phyloP scores from a whole-genome alignment of 2,113 vertebrate genomes.

The Isichthys henryi region DNA sequence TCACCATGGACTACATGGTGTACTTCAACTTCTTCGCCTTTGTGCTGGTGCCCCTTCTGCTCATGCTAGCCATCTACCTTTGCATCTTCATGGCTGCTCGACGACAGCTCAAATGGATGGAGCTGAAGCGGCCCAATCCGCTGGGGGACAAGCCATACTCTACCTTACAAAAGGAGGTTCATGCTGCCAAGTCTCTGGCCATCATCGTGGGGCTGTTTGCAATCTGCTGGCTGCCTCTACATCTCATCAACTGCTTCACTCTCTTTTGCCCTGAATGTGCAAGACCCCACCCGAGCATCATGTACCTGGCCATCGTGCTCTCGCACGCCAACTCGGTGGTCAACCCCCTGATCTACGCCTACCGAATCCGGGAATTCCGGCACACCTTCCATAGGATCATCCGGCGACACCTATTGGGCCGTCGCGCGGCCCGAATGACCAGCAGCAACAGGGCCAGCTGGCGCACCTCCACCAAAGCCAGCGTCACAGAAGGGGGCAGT shows the following conservation, averaged over 20 bases:
- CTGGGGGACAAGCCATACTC: constrained; percentile 65
- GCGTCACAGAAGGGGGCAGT: neutral
- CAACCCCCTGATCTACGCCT: constrained; percentile 95
- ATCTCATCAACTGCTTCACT: constrained; percentile 85
- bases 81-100: constrained; percentile 90
- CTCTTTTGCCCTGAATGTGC: constrained; percentile 66
- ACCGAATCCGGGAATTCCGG: constrained; percentile 86
- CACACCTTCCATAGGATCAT: constrained; percentile 83
- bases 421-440: constrained; percentile 35
- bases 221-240: constrained; percentile 87
- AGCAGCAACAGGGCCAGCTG: constrained; percentile 23
- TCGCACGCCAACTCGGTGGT: constrained; percentile 90
- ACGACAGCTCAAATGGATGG: constrained; percentile 81
- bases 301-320: constrained; percentile 85
- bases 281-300: constrained; percentile 68
- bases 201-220: constrained; percentile 93
- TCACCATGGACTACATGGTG: constrained; percentile 92
- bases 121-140: constrained; percentile 57
- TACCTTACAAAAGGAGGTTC: constrained; percentile 83
- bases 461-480: neutral
- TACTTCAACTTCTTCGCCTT: constrained; percentile 95
- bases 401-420: constrained; percentile 61
- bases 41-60: constrained; percentile 74
- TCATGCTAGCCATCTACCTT: constrained; percentile 84
- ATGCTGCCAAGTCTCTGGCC: constrained; percentile 85